Conservation (phyloP, 2,113 vertebrate species). For the Eolophus roseicapilla region DNA sequence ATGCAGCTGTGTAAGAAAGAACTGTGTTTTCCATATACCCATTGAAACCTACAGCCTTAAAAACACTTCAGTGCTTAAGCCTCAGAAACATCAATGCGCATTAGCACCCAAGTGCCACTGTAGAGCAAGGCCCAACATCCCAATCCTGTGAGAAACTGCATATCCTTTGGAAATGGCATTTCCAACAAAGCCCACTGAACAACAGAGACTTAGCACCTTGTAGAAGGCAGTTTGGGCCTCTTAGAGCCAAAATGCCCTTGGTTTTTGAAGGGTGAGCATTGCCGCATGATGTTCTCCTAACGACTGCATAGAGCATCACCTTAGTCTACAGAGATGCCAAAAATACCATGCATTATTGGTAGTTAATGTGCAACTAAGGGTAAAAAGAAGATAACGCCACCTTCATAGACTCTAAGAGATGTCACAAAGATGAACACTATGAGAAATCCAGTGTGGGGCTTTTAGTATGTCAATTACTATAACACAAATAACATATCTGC, state of each 20-base stretch:
- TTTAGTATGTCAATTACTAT: neutral
- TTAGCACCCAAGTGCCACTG: neutral
- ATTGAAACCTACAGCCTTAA: neutral
- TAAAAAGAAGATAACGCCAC: neutral
- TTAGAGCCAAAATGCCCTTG: neutral
- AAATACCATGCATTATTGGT: neutral
- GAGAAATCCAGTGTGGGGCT: neutral
- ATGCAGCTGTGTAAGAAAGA: neutral
- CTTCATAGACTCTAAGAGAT: neutral
- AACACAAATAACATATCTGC: neutral
- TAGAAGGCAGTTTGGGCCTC: neutral
- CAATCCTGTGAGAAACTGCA: neutral
- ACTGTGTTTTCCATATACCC: neutral
- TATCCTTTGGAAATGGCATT: neutral
- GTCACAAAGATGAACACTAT: neutral
- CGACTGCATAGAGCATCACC: accelerated
- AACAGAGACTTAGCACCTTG: neutral
- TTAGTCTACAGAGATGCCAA: neutral
- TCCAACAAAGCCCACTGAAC: neutral
- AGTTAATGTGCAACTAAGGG: neutral
- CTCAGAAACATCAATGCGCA: neutral
- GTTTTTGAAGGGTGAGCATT: neutral
- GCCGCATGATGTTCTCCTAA: neutral
- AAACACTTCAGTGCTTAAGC: neutral
- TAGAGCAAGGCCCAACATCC: neutral